Base-by-base conservation (phyloP, 2,113 vertebrate species). In the Sitta europaea region DNA sequence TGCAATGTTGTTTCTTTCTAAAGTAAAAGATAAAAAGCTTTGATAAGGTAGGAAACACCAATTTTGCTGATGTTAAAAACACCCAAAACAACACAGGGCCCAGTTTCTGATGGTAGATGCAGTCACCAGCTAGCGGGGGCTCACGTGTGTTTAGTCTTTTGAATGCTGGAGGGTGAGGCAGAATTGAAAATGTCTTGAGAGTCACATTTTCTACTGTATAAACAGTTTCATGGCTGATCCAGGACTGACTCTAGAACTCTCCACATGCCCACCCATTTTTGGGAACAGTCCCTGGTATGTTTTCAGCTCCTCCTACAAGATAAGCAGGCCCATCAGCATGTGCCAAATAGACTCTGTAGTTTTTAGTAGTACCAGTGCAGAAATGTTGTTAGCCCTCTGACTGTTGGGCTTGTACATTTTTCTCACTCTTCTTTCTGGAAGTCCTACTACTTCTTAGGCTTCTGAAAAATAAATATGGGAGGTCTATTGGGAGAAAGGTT, bases 41-140 rank as follows among this genome's bases (percentile, higher is more conserved):
- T 80, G 74, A 72, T 75, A 89, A 95, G 63, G 59, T 68, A 86
- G 53, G 55, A 94, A 86, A 92, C 71, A 74, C 35, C 75, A 88
- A 54, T 90, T 78, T 83, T 72, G 70, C 40, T 93, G 85, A n/a
- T 91, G 50, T 40, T 63, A 51, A 53, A 65, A 19, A 4, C 20
- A 43, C 10, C 28, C 18, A 18, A 58, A 45, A 10, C 20, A 38
- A 5, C 21, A 54, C 66, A 95, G 38, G 61, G 18, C 24, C 59
- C 96, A 82, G 78, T 95, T 76, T 93, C 67, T 91, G 43, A 45
- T 91, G 63, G 35, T 74, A 33, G 81, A 33, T 93, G 75, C 86
- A 88, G 67, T 90, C 53, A 68, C 88, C 5, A 50, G 81, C 85
- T 89, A 78, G 31, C 33, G 79, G 83, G 68, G 68, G 40, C 23